Base-by-base conservation (phyloP, 1,140 invertebrate genomes). In the Aphelinus certus region DNA sequence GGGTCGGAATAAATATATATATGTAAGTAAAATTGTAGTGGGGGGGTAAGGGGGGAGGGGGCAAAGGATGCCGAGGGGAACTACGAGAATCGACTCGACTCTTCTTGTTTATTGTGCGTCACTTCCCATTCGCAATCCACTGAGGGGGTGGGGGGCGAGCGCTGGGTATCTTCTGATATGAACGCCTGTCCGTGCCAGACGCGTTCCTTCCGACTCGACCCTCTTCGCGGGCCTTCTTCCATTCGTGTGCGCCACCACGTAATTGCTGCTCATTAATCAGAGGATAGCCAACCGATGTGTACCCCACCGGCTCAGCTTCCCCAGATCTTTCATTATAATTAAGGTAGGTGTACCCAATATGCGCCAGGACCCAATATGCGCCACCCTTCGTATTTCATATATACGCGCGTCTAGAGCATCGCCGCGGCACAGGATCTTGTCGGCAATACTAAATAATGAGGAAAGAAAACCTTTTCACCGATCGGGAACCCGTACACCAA, bases 181-280 rank as follows among this genome's bases (percentile, higher is more conserved):
- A 49, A 71, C 71, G 51, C 68, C 82, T 84, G 83, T 85, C 85
- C 76, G 74, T 73, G 74, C 76, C 84, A 86, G 84, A 76, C 81
- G 81, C 77, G 76, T 63, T 80, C 83, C 83, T 26, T 26, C 26
- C 26, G 26, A 26, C 26, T 83, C 79, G 80, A 64, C 77, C 75
- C 78, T 75, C 81, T 76, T 75, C 77, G 74, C 75, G 67, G 73
- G 26, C 26, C 26, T 26, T 26, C 75, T 79, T 80, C 42, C 3
- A 4, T 62, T 62, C 1, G 43, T 6, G 43, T 2, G 10, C 60
- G 6, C 60, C 26, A 3, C 26, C 7, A 65, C 55, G 49, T 72
- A 72, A 72, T 72, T 72, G 55, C 62, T 46, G 71, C 55, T 51
- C 53, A 81, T 83, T 85, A 85, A 85, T 86, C 84, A 84, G 84